Percentiles rank a stretch among this genome's conserved stretches.
These are phyloP conservation scores for Bagarius yarrelli DNA, from an alignment of 2,113 vertebrate genomes.

Conservation along the genomic window DNA sequence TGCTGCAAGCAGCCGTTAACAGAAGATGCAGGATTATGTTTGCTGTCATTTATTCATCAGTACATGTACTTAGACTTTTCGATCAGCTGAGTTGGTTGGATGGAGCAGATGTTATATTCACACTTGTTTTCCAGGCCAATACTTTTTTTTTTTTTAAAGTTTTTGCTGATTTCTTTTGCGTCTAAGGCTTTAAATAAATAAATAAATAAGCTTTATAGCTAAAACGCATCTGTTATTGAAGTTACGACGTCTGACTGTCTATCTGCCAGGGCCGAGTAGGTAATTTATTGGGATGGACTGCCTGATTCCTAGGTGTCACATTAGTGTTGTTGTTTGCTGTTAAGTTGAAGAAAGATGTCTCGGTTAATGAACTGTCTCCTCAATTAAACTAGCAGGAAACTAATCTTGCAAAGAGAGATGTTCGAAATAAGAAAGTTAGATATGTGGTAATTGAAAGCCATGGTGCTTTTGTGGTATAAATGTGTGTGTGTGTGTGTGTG, in stretches of 20 bases:
- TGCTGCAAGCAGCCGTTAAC: not conserved
- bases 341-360: conserved; percentile 30
- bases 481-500: not conserved
- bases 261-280: conserved; percentile 1
- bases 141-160: not conserved
- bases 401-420: conserved; percentile 1
- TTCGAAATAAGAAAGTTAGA: not conserved
- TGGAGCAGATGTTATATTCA: conserved; percentile 25
- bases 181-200: conserved; percentile 29
- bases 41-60: not conserved
- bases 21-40: not conserved
- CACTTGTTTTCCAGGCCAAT: conserved; percentile 26
- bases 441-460: not conserved
- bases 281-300: conserved; percentile 24
- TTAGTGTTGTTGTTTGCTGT: conserved; percentile 34
- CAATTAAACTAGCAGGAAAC: conserved; percentile 19
- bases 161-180: conserved; percentile 21
- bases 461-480: not conserved
- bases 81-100: conserved; percentile 41
- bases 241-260: not conserved
- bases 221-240: not conserved
- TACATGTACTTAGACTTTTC: conserved; percentile 22
- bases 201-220: not conserved
- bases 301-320: conserved; percentile 6
- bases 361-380: conserved; percentile 22